These are phyloP conservation scores for Microctenopoma stevenorrisi DNA, from an alignment of 2,797 vertebrate genomes.

Conservation along the genomic window DNA sequence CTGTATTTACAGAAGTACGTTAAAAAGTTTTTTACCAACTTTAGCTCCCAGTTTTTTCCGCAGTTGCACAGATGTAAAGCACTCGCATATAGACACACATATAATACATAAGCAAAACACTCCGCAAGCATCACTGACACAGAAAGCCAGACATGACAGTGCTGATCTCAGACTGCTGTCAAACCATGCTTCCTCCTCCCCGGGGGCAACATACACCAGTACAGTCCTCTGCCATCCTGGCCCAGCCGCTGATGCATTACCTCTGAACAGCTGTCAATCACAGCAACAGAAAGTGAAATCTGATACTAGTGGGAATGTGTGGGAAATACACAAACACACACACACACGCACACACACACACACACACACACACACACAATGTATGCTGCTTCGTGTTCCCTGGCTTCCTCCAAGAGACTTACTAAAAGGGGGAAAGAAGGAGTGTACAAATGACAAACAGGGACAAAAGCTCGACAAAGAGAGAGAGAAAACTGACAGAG, in stretches of 20 bases:
- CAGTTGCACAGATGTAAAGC: neutral
- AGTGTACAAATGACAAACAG: neutral
- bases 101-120: neutral
- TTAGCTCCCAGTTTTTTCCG: neutral
- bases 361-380: constrained; percentile 1
- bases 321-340: constrained; percentile 5
- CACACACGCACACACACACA: constrained; percentile 1
- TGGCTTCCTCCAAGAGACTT: neutral
- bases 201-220: neutral
- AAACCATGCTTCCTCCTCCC: neutral
- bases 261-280: constrained; percentile 64
- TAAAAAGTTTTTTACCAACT: neutral
- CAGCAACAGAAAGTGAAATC: constrained; percentile 45
- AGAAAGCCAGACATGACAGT: constrained; percentile 21
- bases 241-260: constrained; percentile 18
- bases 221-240: neutral
- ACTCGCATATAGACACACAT: neutral
- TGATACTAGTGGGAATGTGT: constrained; percentile 18
- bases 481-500: neutral
- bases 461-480: constrained; percentile 5
- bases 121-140: neutral
- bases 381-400: neutral
- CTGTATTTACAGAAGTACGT: neutral
- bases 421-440: neutral
- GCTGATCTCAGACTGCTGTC: constrained; percentile 41